phyloP scores from a whole-genome alignment of 1,140 invertebrate genomes.

The Belonocnema kinseyi region DNA sequence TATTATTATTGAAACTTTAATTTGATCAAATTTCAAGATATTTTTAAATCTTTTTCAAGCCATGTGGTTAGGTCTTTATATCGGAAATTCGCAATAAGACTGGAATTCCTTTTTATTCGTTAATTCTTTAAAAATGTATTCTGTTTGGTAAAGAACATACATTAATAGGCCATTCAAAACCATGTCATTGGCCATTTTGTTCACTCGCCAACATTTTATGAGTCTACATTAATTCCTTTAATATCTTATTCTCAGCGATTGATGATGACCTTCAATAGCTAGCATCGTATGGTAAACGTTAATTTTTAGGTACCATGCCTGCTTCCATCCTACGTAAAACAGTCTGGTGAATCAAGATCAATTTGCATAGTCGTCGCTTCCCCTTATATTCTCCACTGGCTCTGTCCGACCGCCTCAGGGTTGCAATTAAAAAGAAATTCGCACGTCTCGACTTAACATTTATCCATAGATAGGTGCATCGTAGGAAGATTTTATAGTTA shows the following conservation, averaged over 20 bases:
- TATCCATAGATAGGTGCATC: background rate
- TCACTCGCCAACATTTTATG: background rate
- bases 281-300: background rate
- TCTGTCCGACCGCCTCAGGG: conserved; percentile 23
- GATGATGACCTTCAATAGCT: background rate
- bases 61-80: too few species aligned
- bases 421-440: conserved; percentile 67
- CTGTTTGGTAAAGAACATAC: background rate
- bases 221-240: background rate
- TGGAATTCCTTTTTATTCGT: background rate
- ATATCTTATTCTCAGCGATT: background rate
- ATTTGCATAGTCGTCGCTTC: conserved; percentile 36
- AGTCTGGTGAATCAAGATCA: conserved; percentile 33
- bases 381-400: conserved; percentile 5
- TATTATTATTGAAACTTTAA: too few species aligned
- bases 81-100: too few species aligned
- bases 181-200: background rate
- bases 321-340: conserved; percentile 7
- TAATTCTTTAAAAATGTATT: background rate
- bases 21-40: too few species aligned
- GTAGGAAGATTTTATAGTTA: too few species aligned
- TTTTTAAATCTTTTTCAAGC: too few species aligned
- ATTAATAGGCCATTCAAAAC: background rate
- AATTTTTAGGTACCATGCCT: background rate
- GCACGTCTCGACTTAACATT: conserved; percentile 51